Conservation (phyloP, 2,888 invertebrate genomes). For the Drosophila mulleri region DNA sequence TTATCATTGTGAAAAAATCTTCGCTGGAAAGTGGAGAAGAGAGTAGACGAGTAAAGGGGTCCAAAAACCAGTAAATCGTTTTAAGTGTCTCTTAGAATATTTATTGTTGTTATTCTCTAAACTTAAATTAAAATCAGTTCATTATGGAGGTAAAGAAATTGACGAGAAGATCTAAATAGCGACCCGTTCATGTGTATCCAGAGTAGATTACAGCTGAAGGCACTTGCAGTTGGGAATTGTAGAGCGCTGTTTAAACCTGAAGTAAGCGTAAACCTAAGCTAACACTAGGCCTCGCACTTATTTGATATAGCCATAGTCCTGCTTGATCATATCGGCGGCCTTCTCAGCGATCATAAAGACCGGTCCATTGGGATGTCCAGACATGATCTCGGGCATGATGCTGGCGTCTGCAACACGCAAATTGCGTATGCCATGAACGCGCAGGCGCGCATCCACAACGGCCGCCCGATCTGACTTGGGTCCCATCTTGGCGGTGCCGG, state of each 20-base stretch:
- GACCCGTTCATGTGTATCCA: slow-evolving; percentile 15
- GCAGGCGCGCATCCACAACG: slow-evolving; percentile 88
- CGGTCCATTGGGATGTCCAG: slow-evolving; percentile 87
- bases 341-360: slow-evolving; percentile 87
- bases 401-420: slow-evolving; percentile 87
- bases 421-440: slow-evolving; percentile 86
- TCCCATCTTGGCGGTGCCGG: slow-evolving; percentile 89
- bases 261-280: slow-evolving; percentile 16
- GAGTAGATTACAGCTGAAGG: neutral
- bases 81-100: slow-evolving; percentile 45
- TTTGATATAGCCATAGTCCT: slow-evolving; percentile 84
- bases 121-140: slow-evolving; percentile 76
- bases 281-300: slow-evolving; percentile 23
- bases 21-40: neutral
- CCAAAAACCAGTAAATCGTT: slow-evolving; percentile 3
- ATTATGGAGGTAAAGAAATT: slow-evolving; percentile 37
- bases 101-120: slow-evolving; percentile 9
- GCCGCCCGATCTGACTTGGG: slow-evolving; percentile 87
- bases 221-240: slow-evolving; percentile 1
- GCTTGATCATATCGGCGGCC: slow-evolving; percentile 87
- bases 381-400: slow-evolving; percentile 86
- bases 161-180: slow-evolving; percentile 26
- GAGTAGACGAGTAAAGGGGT: too few species aligned
- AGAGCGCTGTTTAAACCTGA: slow-evolving; percentile 55
- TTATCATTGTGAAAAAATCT: neutral